A percentile compares a stretch with the other conserved stretches of the same genome.
These are phyloP conservation scores for Buphagus erythrorhynchus DNA, from an alignment of 2,797 vertebrate species.

Conservation along the genomic window DNA sequence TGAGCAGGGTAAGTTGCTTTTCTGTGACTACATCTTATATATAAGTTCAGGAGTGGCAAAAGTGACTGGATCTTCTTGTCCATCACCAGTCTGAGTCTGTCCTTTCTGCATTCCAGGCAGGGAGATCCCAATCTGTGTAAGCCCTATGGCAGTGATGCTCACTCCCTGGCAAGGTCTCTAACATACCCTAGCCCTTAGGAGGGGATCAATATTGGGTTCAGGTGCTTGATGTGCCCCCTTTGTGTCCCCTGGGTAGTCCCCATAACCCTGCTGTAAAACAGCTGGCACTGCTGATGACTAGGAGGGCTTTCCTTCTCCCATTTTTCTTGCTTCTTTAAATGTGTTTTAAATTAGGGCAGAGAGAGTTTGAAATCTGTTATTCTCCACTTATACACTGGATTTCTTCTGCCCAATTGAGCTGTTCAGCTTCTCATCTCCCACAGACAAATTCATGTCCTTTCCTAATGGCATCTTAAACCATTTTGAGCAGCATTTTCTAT, in stretches of 20 bases:
- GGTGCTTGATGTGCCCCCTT: not conserved
- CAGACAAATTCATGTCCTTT: not conserved
- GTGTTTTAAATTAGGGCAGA: not conserved
- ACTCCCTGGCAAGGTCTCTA: not conserved
- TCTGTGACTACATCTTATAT: not conserved
- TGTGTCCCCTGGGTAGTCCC: not conserved
- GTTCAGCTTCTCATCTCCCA: not conserved
- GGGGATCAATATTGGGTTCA: not conserved
- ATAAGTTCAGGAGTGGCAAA: not conserved
- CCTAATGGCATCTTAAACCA: not conserved
- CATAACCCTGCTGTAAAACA: not conserved
- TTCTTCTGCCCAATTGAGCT: not conserved
- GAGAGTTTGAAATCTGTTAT: not conserved
- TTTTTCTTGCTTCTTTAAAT: not conserved
- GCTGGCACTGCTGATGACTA: not conserved
- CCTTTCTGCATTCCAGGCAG: not conserved
- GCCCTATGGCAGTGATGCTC: not conserved
- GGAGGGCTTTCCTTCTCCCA: not conserved
- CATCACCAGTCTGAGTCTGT: not conserved
- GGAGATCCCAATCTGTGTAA: not conserved
- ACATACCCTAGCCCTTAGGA: not conserved
- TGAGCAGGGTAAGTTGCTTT: not conserved
- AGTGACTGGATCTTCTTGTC: not conserved
- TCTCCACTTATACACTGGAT: not conserved
- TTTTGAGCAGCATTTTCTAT: not conserved